Base-by-base conservation (phyloP, 2,797 vertebrate species). In the Hylomyscus alleni region DNA sequence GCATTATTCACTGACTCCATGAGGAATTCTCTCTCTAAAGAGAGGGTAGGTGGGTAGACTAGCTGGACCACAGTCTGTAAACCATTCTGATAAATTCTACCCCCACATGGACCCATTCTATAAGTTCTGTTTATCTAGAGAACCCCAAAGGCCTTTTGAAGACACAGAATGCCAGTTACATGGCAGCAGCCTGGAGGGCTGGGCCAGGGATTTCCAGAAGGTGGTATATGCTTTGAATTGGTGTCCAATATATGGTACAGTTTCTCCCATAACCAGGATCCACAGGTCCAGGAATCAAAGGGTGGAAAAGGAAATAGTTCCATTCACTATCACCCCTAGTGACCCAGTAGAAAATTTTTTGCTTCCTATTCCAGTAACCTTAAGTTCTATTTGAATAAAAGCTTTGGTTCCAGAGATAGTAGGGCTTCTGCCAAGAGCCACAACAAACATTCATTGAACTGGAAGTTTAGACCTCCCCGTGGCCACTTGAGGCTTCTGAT, bases 1-100 rank as follows among this genome's bases (percentile, higher is more conserved):
- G 37, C 15, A 60, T 69, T 50, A 83, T 19, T 94, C 60, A 86
- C 2, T 4, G 67, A 94, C 15, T 22, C 69, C 44, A n/a, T 31
- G 13, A 94, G 40, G 69, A 95, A 58, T 92, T 40, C 34, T 82
- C n/a, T 91, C 50, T 93, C 89, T 93, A 89, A 60, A 89, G n/a
- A 93, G 44, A 88, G 73, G 31, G n/a, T 72, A 60, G 67, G 4
- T 31, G 54, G 60, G 11, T 50, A 8, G 40, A 65, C 31, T 67
- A 34, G 29, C 83, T 24, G 31, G 19, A 86, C 7, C 20, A 34
- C 44, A 52, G 34, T 47, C 60, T 85, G 15, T 22, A 84, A 50
- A 29, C 11, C 19, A 85, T 50, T 67, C 44, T 50, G 65, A 84
- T 67, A 34, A 67, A 67, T 26, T 4, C 44, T 15, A 14, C 31